phyloP scores from a whole-genome alignment of 2,888 invertebrate genomes.

The Lasioglossum marginatum region DNA sequence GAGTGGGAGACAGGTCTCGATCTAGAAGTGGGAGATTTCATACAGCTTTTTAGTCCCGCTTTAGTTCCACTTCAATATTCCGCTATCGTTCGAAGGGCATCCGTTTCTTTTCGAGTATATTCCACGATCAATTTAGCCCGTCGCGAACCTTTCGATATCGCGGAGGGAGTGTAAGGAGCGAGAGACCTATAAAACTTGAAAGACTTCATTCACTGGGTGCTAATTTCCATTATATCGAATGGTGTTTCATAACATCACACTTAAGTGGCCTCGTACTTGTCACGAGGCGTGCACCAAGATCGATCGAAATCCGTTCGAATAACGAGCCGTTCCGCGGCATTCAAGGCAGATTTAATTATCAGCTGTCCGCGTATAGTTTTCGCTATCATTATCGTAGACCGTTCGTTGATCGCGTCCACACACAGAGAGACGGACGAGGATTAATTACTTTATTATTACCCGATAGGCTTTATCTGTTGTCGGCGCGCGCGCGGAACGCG shows the following conservation, averaged over 20 bases:
- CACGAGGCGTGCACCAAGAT: not conserved
- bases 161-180: not conserved
- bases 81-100: not conserved
- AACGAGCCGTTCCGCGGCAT: not conserved
- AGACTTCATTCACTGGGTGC: not conserved
- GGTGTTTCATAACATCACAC: conserved; percentile 13
- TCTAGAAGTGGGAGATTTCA: too few relatives aligned
- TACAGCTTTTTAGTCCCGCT: too few relatives aligned
- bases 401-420: not conserved
- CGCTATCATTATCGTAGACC: not conserved
- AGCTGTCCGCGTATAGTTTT: not conserved
- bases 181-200: not conserved
- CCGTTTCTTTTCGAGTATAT: not conserved
- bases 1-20: too few relatives aligned
- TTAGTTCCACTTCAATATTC: too few relatives aligned
- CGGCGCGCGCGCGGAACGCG: not conserved
- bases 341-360: conserved; percentile 12
- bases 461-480: not conserved
- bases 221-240: conserved; percentile 8
- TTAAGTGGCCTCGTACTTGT: conserved; percentile 1
- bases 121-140: not conserved
- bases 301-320: not conserved
- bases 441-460: conserved; percentile 16
- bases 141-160: not conserved
- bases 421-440: conserved; percentile 1